Base-by-base conservation (phyloP, 2,113 vertebrate genomes). In the Ceyx cyanopectus region DNA sequence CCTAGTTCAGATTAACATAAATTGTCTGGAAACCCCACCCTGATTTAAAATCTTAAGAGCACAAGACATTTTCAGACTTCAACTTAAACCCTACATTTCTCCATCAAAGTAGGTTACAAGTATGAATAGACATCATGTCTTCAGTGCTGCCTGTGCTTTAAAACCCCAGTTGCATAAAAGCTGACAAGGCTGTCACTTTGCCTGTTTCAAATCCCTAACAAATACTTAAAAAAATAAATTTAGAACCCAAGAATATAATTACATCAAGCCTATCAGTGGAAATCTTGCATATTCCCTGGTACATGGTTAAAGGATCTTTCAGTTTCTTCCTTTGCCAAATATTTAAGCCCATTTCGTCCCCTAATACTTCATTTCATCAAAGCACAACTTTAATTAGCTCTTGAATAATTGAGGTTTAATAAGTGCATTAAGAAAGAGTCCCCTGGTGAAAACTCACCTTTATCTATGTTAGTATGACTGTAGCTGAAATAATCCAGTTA, bases 111-210 rank as follows among this genome's bases (percentile, higher is more conserved):
- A 56, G 37, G 32, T 26, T 46, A 66, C 22, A 32, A 46, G n/a
- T 4, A 46, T 15, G 45, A 48, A 34, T 3, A 48, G 43, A n/a
- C 26, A 77, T 6, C n/a, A 13, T 0, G 0, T 5, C 69, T 61
- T 24, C 2, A 1, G 0, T 53, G 53, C 65, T 43, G 81, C 19
- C 62, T 68, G 61, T 43, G 61, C 81, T 51, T 10, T 48, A 46
- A 27, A 84, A 43, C 30, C 46, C 10, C 32, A 30, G 8, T 8
- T 77, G 51, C 18, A 12, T 6, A 46, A 23, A 53, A 51, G 12
- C 24, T 27, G 37, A 2, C 12, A 53, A 81, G 53, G 7, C 24
- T 15, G 53, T 16, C 61, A 70, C 37, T 29, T 1, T 9, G 22
- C 9, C 50, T 30, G 54, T 58, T 73, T 51, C n/a, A 73, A 73